These are phyloP conservation scores for Spialia ferax DNA, from an alignment of 2,888 invertebrate genomes.

Conservation along the genomic window DNA sequence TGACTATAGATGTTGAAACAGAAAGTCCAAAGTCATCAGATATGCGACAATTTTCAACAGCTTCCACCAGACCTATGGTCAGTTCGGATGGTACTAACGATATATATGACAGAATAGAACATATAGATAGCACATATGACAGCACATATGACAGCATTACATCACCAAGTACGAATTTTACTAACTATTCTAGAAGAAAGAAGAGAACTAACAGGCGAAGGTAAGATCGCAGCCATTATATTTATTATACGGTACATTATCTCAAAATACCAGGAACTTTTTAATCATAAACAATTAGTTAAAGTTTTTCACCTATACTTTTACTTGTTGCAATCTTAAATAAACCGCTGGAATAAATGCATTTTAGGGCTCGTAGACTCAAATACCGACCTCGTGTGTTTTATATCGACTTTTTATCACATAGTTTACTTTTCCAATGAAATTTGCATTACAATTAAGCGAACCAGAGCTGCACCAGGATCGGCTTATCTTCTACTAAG, in stretches of 20 bases:
- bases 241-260: too few relatives aligned
- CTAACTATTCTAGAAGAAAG: constrained; percentile 68
- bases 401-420: too few relatives aligned
- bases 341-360: too few relatives aligned
- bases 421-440: background rate
- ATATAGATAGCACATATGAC: constrained; percentile 59
- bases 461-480: background rate
- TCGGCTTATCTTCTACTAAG: background rate
- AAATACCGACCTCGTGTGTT: background rate
- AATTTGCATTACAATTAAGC: too few relatives aligned
- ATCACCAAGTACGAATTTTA: constrained; percentile 57
- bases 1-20: constrained; percentile 74
- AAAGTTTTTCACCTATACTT: too few relatives aligned
- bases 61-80: constrained; percentile 62
- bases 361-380: too few relatives aligned
- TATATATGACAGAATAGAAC: constrained; percentile 71
- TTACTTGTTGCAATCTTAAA: too few relatives aligned
- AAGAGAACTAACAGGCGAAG: constrained; percentile 61
- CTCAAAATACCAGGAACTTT: too few relatives aligned
- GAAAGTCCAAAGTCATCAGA: constrained; percentile 62
- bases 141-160: constrained; percentile 58
- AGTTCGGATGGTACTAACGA: constrained; percentile 58
- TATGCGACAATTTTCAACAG: constrained; percentile 61
- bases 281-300: too few relatives aligned
- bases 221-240: constrained; percentile 55